Base-by-base conservation (phyloP, 2,797 vertebrate genomes). In the Anableps anableps region DNA sequence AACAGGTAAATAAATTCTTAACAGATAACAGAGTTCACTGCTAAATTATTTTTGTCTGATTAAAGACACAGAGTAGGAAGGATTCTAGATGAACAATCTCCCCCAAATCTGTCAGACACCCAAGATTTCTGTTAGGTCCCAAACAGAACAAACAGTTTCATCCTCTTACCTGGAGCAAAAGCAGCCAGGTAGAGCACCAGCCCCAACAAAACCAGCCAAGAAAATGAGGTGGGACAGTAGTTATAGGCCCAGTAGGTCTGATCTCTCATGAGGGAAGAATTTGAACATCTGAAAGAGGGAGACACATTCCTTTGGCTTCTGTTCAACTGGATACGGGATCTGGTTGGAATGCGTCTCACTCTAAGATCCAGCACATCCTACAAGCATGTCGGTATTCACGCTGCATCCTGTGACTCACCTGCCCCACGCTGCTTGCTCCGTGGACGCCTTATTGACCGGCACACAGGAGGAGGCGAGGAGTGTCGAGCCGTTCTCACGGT, bases 201-300 rank as follows among this genome's bases (percentile, higher is more conserved):
- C 77, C 98, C 98, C 85, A 99, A 81, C 72, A 99, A 94, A 50
- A 97, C 97, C 77, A 98, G 95, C 98, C 98, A 99, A 72, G 97
- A 98, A 93, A 97, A 99, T 0, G 97, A 96, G 21, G 97, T 98
- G 77, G 98, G 98, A 43, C 98, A 99, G 96, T 98, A 99, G 90
- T 99, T 99, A 90, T 98, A 99, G 36, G 98, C 98, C 98, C 98
- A 99, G 91, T 96, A 96, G 53, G 94, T 93, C 34, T 95, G 96
- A 85, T 96, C 96, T 74, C 88, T 95, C 94, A 95, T 95, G 87
- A 91, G 85, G 10, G 96, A 97, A 90, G 96, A 95, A 92, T 99
- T 99, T 78, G 97, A 97, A 90, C 98, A 99, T 81, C 98, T 99
- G 89, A 80, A 76, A 87, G 86, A 64, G 0, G 36, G 19, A 78